Base-by-base conservation (phyloP, 1,140 invertebrate genomes). In the Neuroterus valhalla region DNA sequence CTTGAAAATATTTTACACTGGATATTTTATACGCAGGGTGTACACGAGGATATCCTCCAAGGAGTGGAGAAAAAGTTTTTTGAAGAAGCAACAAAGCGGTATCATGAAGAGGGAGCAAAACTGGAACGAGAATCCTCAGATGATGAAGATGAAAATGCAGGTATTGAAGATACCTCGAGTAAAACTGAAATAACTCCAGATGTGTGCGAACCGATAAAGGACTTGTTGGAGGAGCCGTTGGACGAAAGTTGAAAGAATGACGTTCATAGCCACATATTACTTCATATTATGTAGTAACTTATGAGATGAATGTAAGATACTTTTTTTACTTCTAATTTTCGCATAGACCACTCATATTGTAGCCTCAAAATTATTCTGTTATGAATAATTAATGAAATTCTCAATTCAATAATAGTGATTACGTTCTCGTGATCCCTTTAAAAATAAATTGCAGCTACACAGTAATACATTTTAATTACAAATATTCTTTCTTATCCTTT, bases 31-130 rank as follows among this genome's bases (percentile, higher is more conserved):
- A 8, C 8, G 31, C 31, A 92, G 66, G 92, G 92, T 38, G 92
- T 90, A 17, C 90, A 89, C 70, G 85, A 90, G 38, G 86, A 88
- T 43, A 91, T 91, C 69, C 90, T 91, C 68, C 91, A 92, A 70
- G 90, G 90, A 70, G 91, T 91, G 46, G 88, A 74, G 42, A 31
- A 62, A 67, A 71, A 42, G 55, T 72, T 48, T 66, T 17, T 55
- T 14, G 19, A 31, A 45, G 26, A 46, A 31, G 68, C 17, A 70
- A 48, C 43, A 50, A 48, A 48, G 31, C 31, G 43, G 15, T 70
- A 48, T 48, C 21, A 31, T 31, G 55, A 62, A 23, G 75, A 72
- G 21, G 73, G 72, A 38, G 52, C 52, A 14, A 23, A n/a, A 44
- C 19, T 43, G 52, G 72, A 72, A 62, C 45, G 11, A 50, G 66